Percentiles rank a stretch among this genome's conserved stretches.
Evolutionary conservation across 2,888 invertebrate genomes (phyloP).

Genomic region (Leucozona laternaria): DNA sequence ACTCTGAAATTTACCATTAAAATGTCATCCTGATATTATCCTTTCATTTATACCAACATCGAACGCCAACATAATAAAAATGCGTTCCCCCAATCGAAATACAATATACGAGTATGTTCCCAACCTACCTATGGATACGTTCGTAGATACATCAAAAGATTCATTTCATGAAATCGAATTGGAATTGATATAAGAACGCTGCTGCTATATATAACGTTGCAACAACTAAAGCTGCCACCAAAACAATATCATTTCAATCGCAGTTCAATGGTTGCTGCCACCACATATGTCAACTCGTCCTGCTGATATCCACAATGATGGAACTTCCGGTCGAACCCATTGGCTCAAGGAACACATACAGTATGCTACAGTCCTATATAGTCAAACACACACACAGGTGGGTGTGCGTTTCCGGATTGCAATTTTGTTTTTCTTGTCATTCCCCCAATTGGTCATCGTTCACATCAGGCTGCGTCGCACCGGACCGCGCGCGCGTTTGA

Average conservation of each 20-base stretch:
- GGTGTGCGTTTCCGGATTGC: slow-evolving; percentile 39
- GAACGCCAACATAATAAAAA: background rate
- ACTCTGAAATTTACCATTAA: slow-evolving; percentile 51
- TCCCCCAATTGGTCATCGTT: slow-evolving; percentile 53
- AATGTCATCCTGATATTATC: slow-evolving; percentile 60
- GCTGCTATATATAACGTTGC: slow-evolving; percentile 14
- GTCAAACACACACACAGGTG: slow-evolving; percentile 12
- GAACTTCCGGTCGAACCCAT: slow-evolving; percentile 30
- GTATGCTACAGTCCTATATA: background rate
- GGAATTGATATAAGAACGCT: slow-evolving; percentile 63
- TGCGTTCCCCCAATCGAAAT: slow-evolving; percentile 21
- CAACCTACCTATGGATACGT: too few species aligned
- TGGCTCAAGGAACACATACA: background rate
- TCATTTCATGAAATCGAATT: slow-evolving; percentile 50
- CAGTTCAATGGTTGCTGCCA: slow-evolving; percentile 65
- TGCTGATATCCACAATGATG: slow-evolving; percentile 60
- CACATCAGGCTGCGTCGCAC: slow-evolving; percentile 24
- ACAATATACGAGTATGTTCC: slow-evolving; percentile 15
- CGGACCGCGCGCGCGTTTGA: slow-evolving; percentile 38
- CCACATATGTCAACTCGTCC: slow-evolving; percentile 65
- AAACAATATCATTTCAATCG: slow-evolving; percentile 75
- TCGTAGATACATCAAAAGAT: slow-evolving; percentile 18
- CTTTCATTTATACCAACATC: slow-evolving; percentile 40
- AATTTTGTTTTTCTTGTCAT: slow-evolving; percentile 27
- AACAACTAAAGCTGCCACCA: slow-evolving; percentile 58